A percentile compares a stretch with the other conserved stretches of the same genome.
Evolutionary conservation across 2,797 vertebrate genomes (phyloP).

Genomic region (Thripadectes ignobilis): DNA sequence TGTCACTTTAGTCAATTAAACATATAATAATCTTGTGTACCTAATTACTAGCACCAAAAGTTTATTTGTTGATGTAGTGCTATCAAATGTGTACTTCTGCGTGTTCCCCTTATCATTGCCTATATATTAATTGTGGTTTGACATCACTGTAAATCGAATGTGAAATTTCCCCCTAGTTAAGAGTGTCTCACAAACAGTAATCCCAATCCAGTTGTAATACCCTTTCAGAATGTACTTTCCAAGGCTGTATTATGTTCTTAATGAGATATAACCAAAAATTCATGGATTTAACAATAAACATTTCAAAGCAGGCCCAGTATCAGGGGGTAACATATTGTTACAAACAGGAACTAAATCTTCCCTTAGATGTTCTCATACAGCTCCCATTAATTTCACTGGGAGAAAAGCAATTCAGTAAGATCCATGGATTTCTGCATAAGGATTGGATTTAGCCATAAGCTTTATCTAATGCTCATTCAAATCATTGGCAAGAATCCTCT

Average conservation of each 20-base stretch:
- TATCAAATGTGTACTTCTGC: constrained; percentile 66
- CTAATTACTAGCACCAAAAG: constrained; percentile 78
- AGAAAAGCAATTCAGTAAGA: constrained; percentile 28
- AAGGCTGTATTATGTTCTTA: constrained; percentile 62
- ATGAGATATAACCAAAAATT: constrained; percentile 66
- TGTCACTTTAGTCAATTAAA: constrained; percentile 83
- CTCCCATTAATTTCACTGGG: constrained; percentile 38
- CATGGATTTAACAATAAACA: constrained; percentile 58
- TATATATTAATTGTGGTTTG: constrained; percentile 77
- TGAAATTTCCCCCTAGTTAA: constrained; percentile 74
- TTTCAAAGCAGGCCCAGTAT: constrained; percentile 53
- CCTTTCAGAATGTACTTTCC: constrained; percentile 64
- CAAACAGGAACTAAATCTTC: constrained; percentile 46
- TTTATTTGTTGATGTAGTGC: constrained; percentile 80
- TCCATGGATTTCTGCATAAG: constrained; percentile 25
- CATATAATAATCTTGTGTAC: constrained; percentile 82
- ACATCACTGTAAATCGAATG: constrained; percentile 80
- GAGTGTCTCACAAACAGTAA: constrained; percentile 65
- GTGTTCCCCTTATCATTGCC: constrained; percentile 71
- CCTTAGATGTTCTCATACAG: constrained; percentile 15
- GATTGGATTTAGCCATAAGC: constrained; percentile 35
- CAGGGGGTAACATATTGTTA: constrained; percentile 34
- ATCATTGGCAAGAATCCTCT: constrained; percentile 42
- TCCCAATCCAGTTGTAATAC: constrained; percentile 68
- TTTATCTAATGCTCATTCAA: constrained; percentile 51